These are phyloP conservation scores for Lepetodrilus schrolli DNA, from an alignment of 2,888 invertebrate species.

Conservation along the genomic window DNA sequence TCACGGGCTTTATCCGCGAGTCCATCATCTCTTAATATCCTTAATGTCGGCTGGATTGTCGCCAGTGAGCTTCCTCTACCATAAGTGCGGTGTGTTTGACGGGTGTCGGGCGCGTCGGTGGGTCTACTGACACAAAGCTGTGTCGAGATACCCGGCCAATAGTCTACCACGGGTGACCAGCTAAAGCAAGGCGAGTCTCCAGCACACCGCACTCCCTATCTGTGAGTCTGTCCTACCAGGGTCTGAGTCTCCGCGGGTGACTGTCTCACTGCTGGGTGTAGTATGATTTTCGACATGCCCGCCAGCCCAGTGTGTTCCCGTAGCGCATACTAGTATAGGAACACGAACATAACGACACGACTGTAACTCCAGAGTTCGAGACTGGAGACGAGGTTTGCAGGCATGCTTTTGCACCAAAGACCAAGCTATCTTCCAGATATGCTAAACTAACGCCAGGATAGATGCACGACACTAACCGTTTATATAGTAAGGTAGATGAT, in stretches of 20 bases:
- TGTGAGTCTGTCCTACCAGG: not conserved
- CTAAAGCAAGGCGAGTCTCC: not conserved
- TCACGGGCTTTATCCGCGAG: not conserved
- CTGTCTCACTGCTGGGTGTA: no score
- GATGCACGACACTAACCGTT: no score
- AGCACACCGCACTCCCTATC: not conserved
- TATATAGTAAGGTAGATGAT: no score
- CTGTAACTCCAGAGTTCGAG: no score
- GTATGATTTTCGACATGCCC: no score
- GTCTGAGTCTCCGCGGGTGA: not conserved
- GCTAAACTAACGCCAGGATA: no score
- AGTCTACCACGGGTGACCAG: not conserved
- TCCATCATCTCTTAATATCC: not conserved
- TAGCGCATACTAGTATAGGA: no score
- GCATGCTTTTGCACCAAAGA: no score
- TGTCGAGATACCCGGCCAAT: not conserved
- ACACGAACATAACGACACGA: no score
- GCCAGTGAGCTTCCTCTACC: not conserved
- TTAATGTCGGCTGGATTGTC: not conserved
- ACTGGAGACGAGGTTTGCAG: no score
- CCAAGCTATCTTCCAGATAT: no score
- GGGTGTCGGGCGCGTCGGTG: not conserved
- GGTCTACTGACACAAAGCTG: slow-evolving; percentile 3
- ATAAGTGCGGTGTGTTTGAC: not conserved
- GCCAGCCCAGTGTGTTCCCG: no score